phyloP scores from a whole-genome alignment of 2,797 vertebrate genomes.

The Epinephelus coioides region DNA sequence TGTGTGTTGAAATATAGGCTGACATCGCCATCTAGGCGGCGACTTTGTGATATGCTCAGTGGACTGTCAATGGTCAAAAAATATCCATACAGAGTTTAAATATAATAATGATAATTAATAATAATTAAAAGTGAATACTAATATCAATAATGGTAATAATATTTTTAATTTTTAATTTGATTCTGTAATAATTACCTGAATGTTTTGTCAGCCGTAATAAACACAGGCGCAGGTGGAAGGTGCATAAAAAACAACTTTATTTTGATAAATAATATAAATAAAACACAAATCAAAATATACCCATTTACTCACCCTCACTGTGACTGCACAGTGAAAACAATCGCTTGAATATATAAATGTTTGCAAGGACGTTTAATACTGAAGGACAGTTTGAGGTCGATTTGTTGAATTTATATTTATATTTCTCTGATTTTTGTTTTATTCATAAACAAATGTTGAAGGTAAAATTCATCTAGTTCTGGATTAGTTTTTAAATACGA shows the following conservation, averaged over 20 bases:
- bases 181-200: not conserved
- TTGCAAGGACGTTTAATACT: not conserved
- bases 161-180: not conserved
- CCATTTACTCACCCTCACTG: not conserved
- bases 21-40: conserved; percentile 79
- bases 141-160: not conserved
- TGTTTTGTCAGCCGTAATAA: not conserved
- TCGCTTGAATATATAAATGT: not conserved
- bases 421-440: not conserved
- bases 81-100: not conserved
- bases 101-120: not conserved
- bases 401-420: not conserved
- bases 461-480: not conserved
- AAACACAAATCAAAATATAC: not conserved
- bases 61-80: not conserved
- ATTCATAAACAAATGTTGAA: not conserved
- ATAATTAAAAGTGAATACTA: not conserved
- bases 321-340: not conserved
- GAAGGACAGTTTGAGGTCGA: not conserved
- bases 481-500: not conserved
- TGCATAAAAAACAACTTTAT: not conserved
- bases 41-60: not conserved
- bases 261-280: not conserved
- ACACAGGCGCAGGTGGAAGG: not conserved
- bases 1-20: conserved; percentile 51